phyloP scores from a whole-genome alignment of 2,888 invertebrate species.

The Drosophila picticornis region DNA sequence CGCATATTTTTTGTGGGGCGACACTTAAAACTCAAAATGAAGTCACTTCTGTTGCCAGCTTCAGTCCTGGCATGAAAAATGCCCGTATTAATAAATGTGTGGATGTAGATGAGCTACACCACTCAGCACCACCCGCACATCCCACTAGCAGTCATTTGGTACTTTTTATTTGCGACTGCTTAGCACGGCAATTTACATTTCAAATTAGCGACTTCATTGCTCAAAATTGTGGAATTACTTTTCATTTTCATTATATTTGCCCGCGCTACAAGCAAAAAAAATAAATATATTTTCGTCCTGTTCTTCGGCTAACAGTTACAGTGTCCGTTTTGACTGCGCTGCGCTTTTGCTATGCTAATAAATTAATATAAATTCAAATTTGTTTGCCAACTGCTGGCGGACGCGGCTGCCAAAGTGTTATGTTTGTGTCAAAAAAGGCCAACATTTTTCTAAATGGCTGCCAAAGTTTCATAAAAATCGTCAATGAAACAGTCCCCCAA shows the following conservation, averaged over 20 bases:
- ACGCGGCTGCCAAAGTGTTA: slow-evolving; percentile 71
- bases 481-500: slow-evolving; percentile 54
- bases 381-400: slow-evolving; percentile 80
- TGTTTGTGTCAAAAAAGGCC: slow-evolving; percentile 61
- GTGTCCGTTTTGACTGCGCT: slow-evolving; percentile 38
- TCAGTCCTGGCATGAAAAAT: slow-evolving; percentile 71
- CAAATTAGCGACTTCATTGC: slow-evolving; percentile 81
- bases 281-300: slow-evolving; percentile 31
- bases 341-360: slow-evolving; percentile 83
- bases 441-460: slow-evolving; percentile 70
- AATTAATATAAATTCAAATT: slow-evolving; percentile 85
- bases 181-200: slow-evolving; percentile 76
- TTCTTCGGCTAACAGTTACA: not conserved
- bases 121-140: not conserved
- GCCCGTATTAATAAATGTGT: slow-evolving; percentile 72
- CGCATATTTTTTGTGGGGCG: slow-evolving; percentile 66
- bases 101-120: slow-evolving; percentile 24
- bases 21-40: slow-evolving; percentile 78
- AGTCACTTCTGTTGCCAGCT: slow-evolving; percentile 59
- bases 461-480: slow-evolving; percentile 70
- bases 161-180: slow-evolving; percentile 57
- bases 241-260: slow-evolving; percentile 75
- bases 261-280: slow-evolving; percentile 28
- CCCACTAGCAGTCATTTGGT: slow-evolving; percentile 19
- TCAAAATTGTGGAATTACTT: slow-evolving; percentile 75